Percentiles rank a stretch among this genome's conserved stretches.
Conservation (phyloP, 2,113 vertebrate species). For the Pardalotus punctatus region DNA sequence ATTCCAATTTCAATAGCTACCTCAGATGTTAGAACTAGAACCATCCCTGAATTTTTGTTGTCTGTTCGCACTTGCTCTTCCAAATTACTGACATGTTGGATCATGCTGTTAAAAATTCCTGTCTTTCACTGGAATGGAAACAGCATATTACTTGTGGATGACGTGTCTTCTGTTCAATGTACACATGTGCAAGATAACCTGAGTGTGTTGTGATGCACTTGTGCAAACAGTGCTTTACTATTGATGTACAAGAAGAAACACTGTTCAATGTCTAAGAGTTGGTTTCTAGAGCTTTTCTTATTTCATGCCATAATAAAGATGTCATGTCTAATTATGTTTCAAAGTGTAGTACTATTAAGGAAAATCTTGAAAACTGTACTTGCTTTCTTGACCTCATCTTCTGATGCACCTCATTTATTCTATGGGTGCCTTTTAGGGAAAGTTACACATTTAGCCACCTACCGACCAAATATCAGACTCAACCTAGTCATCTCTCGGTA, state of each 20-base stretch:
- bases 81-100: not conserved
- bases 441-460: not conserved
- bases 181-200: not conserved
- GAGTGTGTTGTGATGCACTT: not conserved
- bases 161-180: not conserved
- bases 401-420: not conserved
- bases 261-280: not conserved
- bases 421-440: not conserved
- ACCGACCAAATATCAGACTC: not conserved
- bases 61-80: not conserved
- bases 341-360: not conserved
- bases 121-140: not conserved
- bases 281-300: not conserved
- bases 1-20: not conserved
- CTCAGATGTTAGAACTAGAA: not conserved
- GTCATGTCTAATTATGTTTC: not conserved
- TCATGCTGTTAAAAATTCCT: not conserved
- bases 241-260: not conserved
- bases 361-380: not conserved
- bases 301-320: not conserved
- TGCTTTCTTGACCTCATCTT: not conserved
- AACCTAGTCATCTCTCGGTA: not conserved
- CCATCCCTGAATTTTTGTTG: not conserved
- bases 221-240: not conserved
- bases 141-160: rapidly evolving